Conservation (phyloP, 2,888 invertebrate genomes). For the Clusia tigrina region DNA sequence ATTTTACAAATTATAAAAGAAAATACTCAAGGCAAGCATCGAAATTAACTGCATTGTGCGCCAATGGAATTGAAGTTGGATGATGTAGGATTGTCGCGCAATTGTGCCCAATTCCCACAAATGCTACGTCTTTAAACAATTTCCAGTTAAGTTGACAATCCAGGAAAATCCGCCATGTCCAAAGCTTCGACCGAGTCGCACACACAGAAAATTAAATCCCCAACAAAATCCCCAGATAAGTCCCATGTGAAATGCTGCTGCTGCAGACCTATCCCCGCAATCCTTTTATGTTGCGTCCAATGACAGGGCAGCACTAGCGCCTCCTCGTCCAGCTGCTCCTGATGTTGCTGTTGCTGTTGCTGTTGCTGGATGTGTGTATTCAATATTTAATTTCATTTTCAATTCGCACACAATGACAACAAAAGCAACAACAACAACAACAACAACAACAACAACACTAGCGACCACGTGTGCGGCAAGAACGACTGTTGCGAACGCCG, state of each 20-base stretch:
- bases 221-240: neutral
- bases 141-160: neutral
- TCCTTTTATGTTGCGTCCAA: neutral
- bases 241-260: no score
- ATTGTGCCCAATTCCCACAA: no score
- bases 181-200: neutral
- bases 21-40: no score
- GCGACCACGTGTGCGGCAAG: neutral
- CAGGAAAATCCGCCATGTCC: neutral
- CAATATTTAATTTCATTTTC: constrained; percentile 15
- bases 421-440: neutral
- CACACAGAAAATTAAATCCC: neutral
- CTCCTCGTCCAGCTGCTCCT: no score
- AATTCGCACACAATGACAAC: neutral
- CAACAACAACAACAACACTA: neutral
- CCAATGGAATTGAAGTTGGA: no score
- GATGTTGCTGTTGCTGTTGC: no score
- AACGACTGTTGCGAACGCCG: no score
- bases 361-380: neutral
- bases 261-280: no score
- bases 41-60: no score
- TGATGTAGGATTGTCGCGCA: no score
- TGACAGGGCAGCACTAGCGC: neutral
- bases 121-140: neutral
- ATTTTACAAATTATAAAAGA: no score